Conservation (phyloP, 2,113 vertebrate species). For the Rhadina sibilatrix region DNA sequence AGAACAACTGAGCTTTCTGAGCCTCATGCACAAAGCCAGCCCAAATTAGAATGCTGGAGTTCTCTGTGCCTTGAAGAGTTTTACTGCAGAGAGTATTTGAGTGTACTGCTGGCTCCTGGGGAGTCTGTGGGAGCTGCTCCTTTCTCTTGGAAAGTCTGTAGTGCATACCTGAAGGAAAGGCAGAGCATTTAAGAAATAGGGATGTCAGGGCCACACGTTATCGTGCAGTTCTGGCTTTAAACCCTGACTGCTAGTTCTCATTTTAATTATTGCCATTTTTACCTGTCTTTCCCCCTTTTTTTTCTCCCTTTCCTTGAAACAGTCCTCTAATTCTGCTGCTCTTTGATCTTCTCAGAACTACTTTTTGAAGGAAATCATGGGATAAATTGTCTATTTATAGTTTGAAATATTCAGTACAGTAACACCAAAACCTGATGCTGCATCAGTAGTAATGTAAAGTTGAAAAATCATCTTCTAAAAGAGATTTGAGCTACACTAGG, state of each 20-base stretch:
- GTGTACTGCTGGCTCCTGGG: neutral
- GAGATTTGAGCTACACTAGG: neutral
- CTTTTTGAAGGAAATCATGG: neutral
- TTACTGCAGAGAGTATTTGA: neutral
- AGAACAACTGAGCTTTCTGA: neutral
- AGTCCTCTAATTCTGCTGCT: neutral
- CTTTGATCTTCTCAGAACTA: neutral
- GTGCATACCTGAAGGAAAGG: neutral
- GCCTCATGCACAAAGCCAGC: neutral
- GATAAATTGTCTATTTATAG: neutral
- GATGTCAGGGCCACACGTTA: neutral
- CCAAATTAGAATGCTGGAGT: neutral
- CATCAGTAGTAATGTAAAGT: neutral
- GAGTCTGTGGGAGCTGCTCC: neutral
- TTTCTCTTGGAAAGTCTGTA: neutral
- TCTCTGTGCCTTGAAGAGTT: neutral
- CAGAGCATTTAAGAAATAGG: neutral
- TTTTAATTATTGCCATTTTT: neutral
- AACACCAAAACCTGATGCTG: neutral
- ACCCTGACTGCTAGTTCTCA: neutral
- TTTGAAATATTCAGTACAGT: neutral
- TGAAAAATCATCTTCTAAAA: neutral
- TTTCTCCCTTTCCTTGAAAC: neutral
- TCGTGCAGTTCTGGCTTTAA: neutral
- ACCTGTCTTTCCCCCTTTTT: neutral